Evolutionary conservation across 2,888 invertebrate species (phyloP), one percentile per base, ranked within the genome.

Genomic region (Andrena haemorrhoa): DNA sequence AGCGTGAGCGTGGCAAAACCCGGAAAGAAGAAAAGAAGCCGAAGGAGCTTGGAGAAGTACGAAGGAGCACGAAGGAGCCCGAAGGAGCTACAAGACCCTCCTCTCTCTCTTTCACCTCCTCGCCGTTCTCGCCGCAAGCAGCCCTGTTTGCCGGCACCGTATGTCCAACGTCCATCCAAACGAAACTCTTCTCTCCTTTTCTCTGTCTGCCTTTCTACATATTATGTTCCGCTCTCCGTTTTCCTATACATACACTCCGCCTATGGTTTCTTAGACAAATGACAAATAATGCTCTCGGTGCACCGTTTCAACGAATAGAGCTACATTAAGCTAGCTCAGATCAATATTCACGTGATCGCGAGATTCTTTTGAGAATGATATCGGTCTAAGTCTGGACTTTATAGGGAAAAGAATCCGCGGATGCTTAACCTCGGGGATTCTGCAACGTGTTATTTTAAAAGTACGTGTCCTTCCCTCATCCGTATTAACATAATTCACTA

Each of bases 1-100:
- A 85, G 82, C 86, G 80, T 86, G 83, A 85, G 82, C 86, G 80
- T 86, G 83, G 82, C 86, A 68, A 82, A 82, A 83, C 75, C 87
- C 71, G 83, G 85, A 89, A 77, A 83, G 75, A 78, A 86, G 89
- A 83, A 84, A 87, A 85, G 85, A 87, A 87, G 75, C 85, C 85
- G 81, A 89, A 74, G 85, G 80, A 87, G 87, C 83, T 76, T 82
- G 84, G 72, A 84, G 79, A 65, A 87, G 63, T 76, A 85, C 88
- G 85, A 82, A 78, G 83, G 82, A 79, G 70, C 79, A 84, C 85
- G 87, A 83, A 85, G 68, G 75, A 81, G 63, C 78, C 72, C 86
- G 86, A 85, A 82, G 82, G 79, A 83, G 76, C 79, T 69, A 65
- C 70, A 76, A 82, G 74, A 81, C 70, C 51, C 77, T 84, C 75